Evolutionary conservation across 1,140 invertebrate species (phyloP).

Genomic region (Lepidurus couesii): DNA sequence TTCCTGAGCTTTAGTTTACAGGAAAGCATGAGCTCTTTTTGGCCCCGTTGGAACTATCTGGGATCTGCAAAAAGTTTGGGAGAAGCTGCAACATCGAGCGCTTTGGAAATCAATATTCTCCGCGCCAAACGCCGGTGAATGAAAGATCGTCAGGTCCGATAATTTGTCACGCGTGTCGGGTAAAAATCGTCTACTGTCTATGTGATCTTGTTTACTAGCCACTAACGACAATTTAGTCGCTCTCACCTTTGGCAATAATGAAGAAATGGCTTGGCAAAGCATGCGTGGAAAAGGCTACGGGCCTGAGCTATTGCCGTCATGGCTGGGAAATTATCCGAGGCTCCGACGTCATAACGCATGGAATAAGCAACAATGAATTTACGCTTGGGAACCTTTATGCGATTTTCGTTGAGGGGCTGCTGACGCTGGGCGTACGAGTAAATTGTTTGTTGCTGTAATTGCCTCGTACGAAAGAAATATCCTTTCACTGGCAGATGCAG

Average conservation of each 20-base stretch:
- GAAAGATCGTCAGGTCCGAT: constrained; percentile 18
- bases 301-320: background rate
- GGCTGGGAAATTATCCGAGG: background rate
- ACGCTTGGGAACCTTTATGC: no score
- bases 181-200: background rate
- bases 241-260: background rate
- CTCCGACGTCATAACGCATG: background rate
- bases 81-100: background rate
- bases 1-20: background rate
- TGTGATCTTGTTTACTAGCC: constrained; percentile 5
- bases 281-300: background rate
- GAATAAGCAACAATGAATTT: background rate
- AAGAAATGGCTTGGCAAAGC: constrained; percentile 8
- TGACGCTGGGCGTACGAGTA: no score
- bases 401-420: no score
- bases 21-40: background rate
- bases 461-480: no score
- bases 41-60: background rate
- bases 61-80: background rate
- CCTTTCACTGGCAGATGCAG: no score
- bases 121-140: background rate
- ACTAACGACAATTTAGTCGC: background rate
- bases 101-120: background rate
- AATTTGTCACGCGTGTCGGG: constrained; percentile 4
- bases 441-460: no score